Conservation (phyloP, 2,888 invertebrate species). For the Keiferia lycopersicella region DNA sequence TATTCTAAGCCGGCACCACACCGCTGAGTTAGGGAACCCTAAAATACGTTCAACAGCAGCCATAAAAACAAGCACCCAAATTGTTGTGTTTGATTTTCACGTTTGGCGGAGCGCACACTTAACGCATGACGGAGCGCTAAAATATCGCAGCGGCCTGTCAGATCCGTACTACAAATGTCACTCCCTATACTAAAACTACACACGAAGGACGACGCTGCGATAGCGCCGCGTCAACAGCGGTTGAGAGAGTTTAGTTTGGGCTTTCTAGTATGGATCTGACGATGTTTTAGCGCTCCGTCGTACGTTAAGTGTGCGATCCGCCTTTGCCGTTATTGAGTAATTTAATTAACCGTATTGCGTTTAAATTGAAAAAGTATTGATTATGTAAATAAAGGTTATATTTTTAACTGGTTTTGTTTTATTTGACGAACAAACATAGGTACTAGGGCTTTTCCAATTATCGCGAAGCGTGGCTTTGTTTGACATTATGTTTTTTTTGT, state of each 20-base stretch:
- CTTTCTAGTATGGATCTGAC: too few species aligned
- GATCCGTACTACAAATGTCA: too few species aligned
- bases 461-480: not conserved
- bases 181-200: too few species aligned
- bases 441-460: not conserved
- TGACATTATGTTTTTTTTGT: not conserved
- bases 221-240: too few species aligned
- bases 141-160: too few species aligned
- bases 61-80: not conserved
- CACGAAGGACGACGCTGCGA: too few species aligned
- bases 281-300: too few species aligned
- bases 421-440: not conserved
- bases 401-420: not conserved
- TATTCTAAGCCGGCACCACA: too few species aligned
- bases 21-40: not conserved
- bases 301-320: too few species aligned
- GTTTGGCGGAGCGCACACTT: too few species aligned
- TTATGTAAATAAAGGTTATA: not conserved
- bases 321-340: not conserved
- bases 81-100: not conserved
- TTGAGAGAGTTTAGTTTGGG: too few species aligned
- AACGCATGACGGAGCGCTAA: too few species aligned
- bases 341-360: not conserved
- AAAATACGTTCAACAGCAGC: not conserved
- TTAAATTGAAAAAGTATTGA: not conserved